Evolutionary conservation across 2,113 vertebrate genomes (phyloP).

Genomic region (Addax nasomaculatus): DNA sequence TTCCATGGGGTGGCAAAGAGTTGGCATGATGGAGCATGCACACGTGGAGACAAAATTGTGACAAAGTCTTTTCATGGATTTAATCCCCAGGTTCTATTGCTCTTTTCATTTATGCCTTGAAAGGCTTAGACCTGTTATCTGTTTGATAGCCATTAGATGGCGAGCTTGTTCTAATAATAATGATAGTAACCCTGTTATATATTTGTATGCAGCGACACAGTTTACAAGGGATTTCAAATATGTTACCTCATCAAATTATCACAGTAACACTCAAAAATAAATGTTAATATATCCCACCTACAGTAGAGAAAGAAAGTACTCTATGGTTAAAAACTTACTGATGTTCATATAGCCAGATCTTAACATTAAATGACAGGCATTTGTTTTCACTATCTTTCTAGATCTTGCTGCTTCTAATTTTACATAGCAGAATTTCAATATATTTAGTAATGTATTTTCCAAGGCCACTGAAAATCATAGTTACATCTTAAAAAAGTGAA

Average conservation of each 20-base stretch:
- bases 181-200: not conserved
- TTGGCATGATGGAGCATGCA: not conserved
- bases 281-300: constrained; percentile 47
- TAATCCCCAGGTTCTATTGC: not conserved
- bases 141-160: constrained; percentile 53
- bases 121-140: not conserved
- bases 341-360: not conserved
- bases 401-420: not conserved
- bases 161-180: constrained; percentile 27
- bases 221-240: constrained; percentile 51
- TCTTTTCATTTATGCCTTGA: not conserved
- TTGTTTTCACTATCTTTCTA: not conserved
- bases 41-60: not conserved
- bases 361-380: not conserved
- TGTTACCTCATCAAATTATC: constrained; percentile 59
- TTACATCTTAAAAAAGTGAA: not conserved
- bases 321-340: not conserved
- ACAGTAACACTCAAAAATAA: constrained; percentile 38
- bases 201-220: constrained; percentile 25
- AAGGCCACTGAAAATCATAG: constrained; percentile 20
- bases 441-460: not conserved
- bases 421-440: not conserved
- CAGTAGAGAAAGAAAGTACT: constrained; percentile 9
- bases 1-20: not conserved
- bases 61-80: not conserved